Conservation (phyloP, 2,797 vertebrate species). For the Sebastes hubbsi region DNA sequence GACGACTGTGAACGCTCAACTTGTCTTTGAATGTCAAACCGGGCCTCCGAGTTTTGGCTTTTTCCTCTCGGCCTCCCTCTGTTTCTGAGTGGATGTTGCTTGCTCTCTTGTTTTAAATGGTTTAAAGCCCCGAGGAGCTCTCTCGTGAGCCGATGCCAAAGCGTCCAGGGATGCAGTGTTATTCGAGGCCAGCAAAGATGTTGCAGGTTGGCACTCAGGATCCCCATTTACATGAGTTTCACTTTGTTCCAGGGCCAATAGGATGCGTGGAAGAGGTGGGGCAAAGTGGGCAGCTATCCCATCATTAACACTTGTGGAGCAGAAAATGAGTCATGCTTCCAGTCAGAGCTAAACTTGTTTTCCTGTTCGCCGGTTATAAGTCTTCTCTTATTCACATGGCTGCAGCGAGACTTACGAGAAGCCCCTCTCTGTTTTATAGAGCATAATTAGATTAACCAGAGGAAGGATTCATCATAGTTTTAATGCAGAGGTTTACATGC, state of each 20-base stretch:
- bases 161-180: conserved; percentile 61
- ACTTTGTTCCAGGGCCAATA: conserved; percentile 75
- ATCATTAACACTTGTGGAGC: conserved; percentile 75
- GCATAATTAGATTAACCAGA: conserved; percentile 69
- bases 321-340: conserved; percentile 80
- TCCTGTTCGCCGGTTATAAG: conserved; percentile 56
- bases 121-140: conserved; percentile 74
- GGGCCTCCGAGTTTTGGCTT: conserved; percentile 66
- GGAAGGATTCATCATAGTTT: conserved; percentile 59
- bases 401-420: conserved; percentile 70
- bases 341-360: conserved; percentile 72
- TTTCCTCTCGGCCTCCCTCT: conserved; percentile 34
- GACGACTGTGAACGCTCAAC: conserved; percentile 58
- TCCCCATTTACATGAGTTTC: conserved; percentile 52
- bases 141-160: conserved; percentile 69
- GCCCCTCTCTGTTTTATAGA: conserved; percentile 73
- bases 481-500: conserved; percentile 44
- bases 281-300: conserved; percentile 55
- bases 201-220: conserved; percentile 70
- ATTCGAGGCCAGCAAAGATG: conserved; percentile 76
- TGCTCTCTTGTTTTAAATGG: conserved; percentile 55
- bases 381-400: conserved; percentile 64
- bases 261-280: conserved; percentile 64
- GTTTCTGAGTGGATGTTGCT: conserved; percentile 49
- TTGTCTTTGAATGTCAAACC: conserved; percentile 54